These are phyloP conservation scores for Scolopax bukidnonensis DNA, from an alignment of 2,797 vertebrate genomes.

Conservation along the genomic window DNA sequence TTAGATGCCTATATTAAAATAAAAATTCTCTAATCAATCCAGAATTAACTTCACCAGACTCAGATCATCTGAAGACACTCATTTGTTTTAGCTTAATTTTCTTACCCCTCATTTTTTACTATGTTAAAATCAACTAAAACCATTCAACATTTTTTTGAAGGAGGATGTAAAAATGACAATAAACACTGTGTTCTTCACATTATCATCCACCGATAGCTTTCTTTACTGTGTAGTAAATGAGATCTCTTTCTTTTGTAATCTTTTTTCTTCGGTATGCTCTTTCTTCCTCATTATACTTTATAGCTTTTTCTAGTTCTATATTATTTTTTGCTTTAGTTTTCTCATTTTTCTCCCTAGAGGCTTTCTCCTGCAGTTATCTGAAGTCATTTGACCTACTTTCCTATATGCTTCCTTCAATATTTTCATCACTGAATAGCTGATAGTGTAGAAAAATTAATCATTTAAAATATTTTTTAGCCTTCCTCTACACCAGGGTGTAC, in stretches of 20 bases:
- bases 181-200: not conserved
- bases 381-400: conserved; percentile 24
- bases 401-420: not conserved
- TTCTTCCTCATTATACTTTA: not conserved
- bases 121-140: not conserved
- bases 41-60: not conserved
- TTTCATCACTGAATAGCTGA: not conserved
- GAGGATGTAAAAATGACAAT: not conserved
- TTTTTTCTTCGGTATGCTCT: not conserved
- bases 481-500: not conserved
- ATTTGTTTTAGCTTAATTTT: not conserved
- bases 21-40: not conserved
- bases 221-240: not conserved
- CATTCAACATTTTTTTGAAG: not conserved
- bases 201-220: not conserved
- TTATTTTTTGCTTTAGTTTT: not conserved
- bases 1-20: not conserved
- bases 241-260: not conserved
- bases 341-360: not conserved
- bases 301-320: not conserved
- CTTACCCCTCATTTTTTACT: not conserved
- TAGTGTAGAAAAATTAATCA: not conserved
- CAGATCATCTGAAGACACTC: not conserved
- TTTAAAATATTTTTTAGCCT: not conserved
- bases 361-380: conserved; percentile 15